Base-by-base conservation (phyloP, 2,113 vertebrate genomes). In the Myrmecophaga tridactyla region DNA sequence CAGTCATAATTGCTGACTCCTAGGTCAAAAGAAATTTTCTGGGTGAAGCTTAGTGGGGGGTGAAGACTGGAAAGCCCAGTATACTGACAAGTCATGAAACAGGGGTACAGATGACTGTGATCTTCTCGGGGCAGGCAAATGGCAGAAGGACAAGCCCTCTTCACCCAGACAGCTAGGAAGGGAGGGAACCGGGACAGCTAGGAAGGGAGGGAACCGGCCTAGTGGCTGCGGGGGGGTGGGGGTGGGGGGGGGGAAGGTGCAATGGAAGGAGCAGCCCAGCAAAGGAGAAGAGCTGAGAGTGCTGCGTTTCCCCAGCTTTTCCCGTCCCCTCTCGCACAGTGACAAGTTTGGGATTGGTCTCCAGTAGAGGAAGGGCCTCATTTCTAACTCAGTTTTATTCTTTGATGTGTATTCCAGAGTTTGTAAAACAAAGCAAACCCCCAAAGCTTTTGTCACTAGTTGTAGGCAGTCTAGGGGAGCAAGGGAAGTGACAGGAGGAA, bases 1-100 rank as follows among this genome's bases (percentile, higher is more conserved):
- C n/a, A n/a, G n/a, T n/a, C n/a, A 1, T 7, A 12, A 46, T 4
- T 48, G 27, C 41, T 31, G 31, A 4, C 4, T 15, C 4, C 0
- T n/a, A 69, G 65, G 17, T 76, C 89, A 31, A 3, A 29, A 62
- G 73, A 81, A 39, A n/a, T 80, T n/a, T 27, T 67, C 43, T 36
- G 4, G 0, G 0, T 23, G 63, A 43, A 7, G 21, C 2, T 6
- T 0, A 31, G 17, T 0, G 0, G 29, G 29, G 41, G 11, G 5
- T 21, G 4, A 23, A 29, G 43, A 41, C 34, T 20, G 6, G 65
- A 3, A 51, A 60, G 41, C 29, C 70, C 0, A 0, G 58, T 23
- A n/a, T 62, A 9, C 10, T 10, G 56, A 21, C 48, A 51, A 5
- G 75, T 7, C 27, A 36, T 41, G n/a, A 20, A 29, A n/a, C 18